Evolutionary conservation across 2,113 vertebrate genomes (phyloP).

Genomic region (Chrysemys picta): DNA sequence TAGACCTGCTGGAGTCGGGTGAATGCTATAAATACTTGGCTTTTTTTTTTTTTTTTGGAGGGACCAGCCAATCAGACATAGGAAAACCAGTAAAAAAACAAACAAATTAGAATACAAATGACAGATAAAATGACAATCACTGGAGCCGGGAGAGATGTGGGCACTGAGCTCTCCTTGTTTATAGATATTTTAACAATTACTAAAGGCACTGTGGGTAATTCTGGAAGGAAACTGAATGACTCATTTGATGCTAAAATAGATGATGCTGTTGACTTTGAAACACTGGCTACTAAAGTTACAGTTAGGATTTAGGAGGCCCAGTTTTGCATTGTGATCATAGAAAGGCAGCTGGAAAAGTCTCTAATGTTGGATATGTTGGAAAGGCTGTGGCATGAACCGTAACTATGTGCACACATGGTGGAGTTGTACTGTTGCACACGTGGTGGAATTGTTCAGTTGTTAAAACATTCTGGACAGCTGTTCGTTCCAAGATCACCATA

Average conservation of each 20-base stretch:
- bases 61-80: not conserved
- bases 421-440: not conserved
- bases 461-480: not conserved
- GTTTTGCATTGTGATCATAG: not conserved
- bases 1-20: not conserved
- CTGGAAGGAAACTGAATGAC: not conserved
- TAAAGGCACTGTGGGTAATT: not conserved
- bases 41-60: not conserved
- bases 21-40: not conserved
- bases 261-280: not conserved
- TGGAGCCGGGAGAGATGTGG: not conserved
- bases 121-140: not conserved
- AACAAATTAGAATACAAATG: not conserved
- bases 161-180: not conserved
- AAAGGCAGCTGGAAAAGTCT: not conserved
- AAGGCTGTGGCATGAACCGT: not conserved
- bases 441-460: not conserved
- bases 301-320: not conserved
- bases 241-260: not conserved
- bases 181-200: not conserved
- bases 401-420: not conserved
- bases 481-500: not conserved
- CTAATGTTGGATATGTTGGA: not conserved
- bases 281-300: not conserved
- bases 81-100: not conserved